phyloP scores from a whole-genome alignment of 1,140 invertebrate genomes.

The Scaptodrosophila lebanonensis region DNA sequence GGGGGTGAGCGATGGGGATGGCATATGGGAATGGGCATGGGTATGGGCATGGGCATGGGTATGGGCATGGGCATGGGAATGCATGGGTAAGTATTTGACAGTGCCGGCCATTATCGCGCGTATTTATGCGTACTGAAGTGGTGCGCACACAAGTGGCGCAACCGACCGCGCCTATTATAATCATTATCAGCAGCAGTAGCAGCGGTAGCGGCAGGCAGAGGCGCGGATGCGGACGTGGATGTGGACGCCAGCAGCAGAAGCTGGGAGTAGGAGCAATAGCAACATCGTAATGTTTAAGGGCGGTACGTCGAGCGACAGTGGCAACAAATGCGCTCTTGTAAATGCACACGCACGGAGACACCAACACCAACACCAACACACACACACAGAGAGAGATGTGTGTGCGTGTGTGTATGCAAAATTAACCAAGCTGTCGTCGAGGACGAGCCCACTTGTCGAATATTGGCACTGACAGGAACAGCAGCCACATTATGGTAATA shows the following conservation, averaged over 20 bases:
- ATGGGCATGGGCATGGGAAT: too few relatives aligned
- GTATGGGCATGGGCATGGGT: too few relatives aligned
- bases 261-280: not conserved
- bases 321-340: not conserved
- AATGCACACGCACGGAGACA: not conserved
- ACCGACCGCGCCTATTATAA: constrained; percentile 23
- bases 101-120: constrained; percentile 21
- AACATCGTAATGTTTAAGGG: constrained; percentile 2
- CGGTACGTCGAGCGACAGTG: not conserved
- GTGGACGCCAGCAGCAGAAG: not conserved
- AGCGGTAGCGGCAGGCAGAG: not conserved
- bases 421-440: constrained; percentile 18
- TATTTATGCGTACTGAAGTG: constrained; percentile 23
- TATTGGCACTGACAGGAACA: constrained; percentile 29
- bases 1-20: too few relatives aligned
- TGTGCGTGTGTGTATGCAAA: constrained; percentile 9
- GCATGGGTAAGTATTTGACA: constrained; percentile 11
- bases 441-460: constrained; percentile 26
- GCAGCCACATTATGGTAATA: constrained; percentile 27
- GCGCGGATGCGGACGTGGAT: not conserved
- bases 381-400: not conserved
- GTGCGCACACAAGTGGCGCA: constrained; percentile 6
- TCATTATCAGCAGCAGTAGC: constrained; percentile 18
- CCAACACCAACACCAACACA: not conserved
- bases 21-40: too few relatives aligned